phyloP scores from a whole-genome alignment of 2,888 invertebrate genomes.

The Amphipoea oculea region DNA sequence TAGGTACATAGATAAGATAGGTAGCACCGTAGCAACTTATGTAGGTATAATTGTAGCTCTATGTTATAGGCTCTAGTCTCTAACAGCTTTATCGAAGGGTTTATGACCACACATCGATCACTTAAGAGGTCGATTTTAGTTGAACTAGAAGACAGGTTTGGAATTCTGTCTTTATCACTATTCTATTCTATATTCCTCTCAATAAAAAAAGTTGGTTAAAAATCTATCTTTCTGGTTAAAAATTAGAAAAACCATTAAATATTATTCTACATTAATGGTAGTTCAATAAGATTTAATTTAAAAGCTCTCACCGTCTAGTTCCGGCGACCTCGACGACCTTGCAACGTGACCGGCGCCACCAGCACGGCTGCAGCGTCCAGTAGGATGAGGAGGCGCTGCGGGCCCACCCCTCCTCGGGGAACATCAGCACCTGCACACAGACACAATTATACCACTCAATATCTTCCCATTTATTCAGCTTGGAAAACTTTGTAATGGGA shows the following conservation, averaged over 20 bases:
- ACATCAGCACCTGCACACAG: constrained; percentile 93
- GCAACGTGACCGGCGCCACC: constrained; percentile 96
- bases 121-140: no score
- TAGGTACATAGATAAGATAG: neutral
- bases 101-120: neutral
- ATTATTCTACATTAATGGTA: neutral
- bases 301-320: constrained; percentile 90
- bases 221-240: neutral
- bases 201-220: neutral
- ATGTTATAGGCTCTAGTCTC: neutral
- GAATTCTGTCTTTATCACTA: neutral
- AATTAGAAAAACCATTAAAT: neutral
- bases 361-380: constrained; percentile 96
- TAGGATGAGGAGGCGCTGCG: constrained; percentile 96
- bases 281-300: neutral
- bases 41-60: neutral
- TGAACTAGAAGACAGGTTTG: neutral
- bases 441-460: constrained; percentile 31
- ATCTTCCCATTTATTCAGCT: constrained; percentile 34
- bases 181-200: neutral
- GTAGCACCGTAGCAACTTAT: neutral
- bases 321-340: constrained; percentile 96
- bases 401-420: constrained; percentile 97
- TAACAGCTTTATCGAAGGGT: neutral
- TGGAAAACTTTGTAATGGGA: constrained; percentile 58